Base-by-base conservation (phyloP, 2,797 vertebrate genomes). In the Pipistrellus nathusii region DNA sequence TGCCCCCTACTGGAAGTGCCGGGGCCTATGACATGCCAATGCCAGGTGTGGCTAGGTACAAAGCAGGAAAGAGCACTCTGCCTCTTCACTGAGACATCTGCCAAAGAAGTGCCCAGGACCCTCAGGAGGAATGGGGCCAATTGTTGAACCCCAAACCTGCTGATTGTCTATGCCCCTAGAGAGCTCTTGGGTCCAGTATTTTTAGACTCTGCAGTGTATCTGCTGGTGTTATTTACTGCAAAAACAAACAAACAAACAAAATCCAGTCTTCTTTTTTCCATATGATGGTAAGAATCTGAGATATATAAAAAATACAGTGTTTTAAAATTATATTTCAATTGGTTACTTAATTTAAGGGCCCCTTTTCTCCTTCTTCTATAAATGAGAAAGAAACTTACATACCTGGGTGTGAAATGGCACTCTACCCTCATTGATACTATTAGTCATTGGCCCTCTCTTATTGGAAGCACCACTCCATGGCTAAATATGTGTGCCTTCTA, bases 111-210 rank as follows among this genome's bases (percentile, higher is more conserved):
- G 8, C 15, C 15, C 23, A 20, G 21, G 38, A 25, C 23, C 23
- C 25, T 21, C 8, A 7, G 27, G 25, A 71, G 8, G 9, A n/a
- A 20, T 0, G 41, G 48, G 66, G 13, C 51, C 21, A 35, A 25
- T 55, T 55, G 2, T 0, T 4, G 27, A 38, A 27, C 21, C 3
- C 23, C 8, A 6, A 12, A 2, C 12, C 30, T 2, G 3, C 13
- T 8, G 8, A 11, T 3, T 2, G 44, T 57, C 51, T 3, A 53
- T 8, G 5, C n/a, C 51, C 0, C 0, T 1, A 10, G 6, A 0
- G n/a, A 2, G 4, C 8, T 14, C 15, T 0, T 1, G 9, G 13
- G 4, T 1, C 44, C 27, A 9, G 0, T 3, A 2, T 4, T 12
- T 10, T 3, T 5, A 30, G 76, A 5, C 14, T 44, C 9, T 5